These are phyloP conservation scores for Chaunax sp. DNA, from an alignment of 2,797 vertebrate species.

Conservation along the genomic window DNA sequence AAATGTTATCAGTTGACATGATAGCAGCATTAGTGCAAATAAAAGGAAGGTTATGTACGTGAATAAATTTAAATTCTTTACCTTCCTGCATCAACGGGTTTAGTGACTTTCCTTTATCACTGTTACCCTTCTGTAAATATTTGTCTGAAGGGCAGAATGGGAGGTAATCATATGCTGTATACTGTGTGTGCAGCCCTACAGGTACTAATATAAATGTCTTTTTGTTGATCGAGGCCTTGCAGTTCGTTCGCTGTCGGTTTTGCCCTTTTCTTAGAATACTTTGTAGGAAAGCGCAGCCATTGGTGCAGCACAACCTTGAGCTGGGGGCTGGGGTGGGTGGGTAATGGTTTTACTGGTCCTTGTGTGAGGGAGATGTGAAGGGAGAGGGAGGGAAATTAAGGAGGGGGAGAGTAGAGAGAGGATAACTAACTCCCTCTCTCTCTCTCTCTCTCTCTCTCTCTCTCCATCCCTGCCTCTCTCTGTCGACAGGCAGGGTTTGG, in stretches of 20 bases:
- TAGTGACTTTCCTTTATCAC: background rate
- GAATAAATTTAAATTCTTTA: background rate
- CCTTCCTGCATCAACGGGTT: conserved; percentile 2
- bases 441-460: conserved; percentile 45
- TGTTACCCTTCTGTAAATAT: conserved; percentile 33
- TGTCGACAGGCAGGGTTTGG: conserved; percentile 75
- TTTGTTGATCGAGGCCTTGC: conserved; percentile 46
- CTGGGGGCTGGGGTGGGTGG: conserved; percentile 56
- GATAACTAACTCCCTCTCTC: conserved; percentile 22
- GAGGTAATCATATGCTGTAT: conserved; percentile 16
- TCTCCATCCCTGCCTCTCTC: conserved; percentile 51
- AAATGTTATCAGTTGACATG: too few species aligned
- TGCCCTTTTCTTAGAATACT: conserved; percentile 55
- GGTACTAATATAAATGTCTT: conserved; percentile 54
- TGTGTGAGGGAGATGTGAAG: conserved; percentile 50
- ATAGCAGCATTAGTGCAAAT: too few species aligned
- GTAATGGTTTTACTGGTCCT: conserved; percentile 77
- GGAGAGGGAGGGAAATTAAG: conserved; percentile 30
- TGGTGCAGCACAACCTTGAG: conserved; percentile 69
- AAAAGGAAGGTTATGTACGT: too few species aligned
- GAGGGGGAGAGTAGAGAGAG: conserved; percentile 36
- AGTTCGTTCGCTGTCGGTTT: conserved; percentile 49
- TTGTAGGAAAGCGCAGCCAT: conserved; percentile 50
- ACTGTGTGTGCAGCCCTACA: conserved; percentile 45
- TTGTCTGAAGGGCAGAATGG: conserved; percentile 7